Evolutionary conservation across 2,113 vertebrate genomes (phyloP), one percentile per base, ranked within the genome.

Genomic region (Chionis minor): DNA sequence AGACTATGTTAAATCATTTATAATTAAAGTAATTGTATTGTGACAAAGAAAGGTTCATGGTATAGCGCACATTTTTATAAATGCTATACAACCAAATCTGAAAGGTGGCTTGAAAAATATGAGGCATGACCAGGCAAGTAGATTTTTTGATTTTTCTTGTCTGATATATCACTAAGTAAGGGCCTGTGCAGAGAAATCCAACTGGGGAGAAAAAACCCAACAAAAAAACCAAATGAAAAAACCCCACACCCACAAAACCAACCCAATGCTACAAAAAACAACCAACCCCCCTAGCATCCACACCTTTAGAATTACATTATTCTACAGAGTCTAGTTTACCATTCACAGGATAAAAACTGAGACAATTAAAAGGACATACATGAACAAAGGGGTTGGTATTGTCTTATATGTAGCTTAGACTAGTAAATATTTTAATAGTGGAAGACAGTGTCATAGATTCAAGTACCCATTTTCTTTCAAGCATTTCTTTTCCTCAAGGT

Each of bases 1-100:
- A 93, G 92, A 80, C 89, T 91, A 45, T 15, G 55, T 81, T 93
- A 94, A 97, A 93, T 95, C 86, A 95, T 97, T 97, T 97, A 95
- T 94, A 92, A 96, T 86, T 86, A 92, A 97, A 93, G 86, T 90
- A 67, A 92, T 81, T 82, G 71, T 95, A 94, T 86, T 94, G 92
- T 92, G 87, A 93, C 82, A 95, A 94, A 95, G 93, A 96, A 92
- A 96, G 91, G 51, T 96, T 87, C 82, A 96, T 49, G 72, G 91
- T 85, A 95, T 82, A 86, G 80, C 80, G 88, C 55, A 86, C 73
- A 86, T 94, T 83, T 81, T 93, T 86, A 88, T 71, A 95, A 95
- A 93, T 35, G 51, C 52, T 69, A 52, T 22, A 54, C 72, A 94
- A 94, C 55, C 88, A 85, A 79, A 95, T 87, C 67, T 86, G 66